Evolutionary conservation across 2,888 invertebrate species (phyloP), one percentile per base, ranked within the genome.

Genomic region (Noctua pronuba): DNA sequence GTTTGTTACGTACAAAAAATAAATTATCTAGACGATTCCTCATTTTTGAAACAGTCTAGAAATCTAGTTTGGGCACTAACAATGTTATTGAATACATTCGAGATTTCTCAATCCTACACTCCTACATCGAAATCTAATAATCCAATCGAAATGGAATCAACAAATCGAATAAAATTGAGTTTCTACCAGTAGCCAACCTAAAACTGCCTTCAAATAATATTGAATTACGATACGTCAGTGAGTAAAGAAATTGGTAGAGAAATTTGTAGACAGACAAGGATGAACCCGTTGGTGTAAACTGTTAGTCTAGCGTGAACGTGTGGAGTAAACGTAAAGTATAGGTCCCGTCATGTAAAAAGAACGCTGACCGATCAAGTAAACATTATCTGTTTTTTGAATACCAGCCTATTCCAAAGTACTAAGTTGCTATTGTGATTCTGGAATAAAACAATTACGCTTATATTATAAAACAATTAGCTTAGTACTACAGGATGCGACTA

Each of bases 101-200:
- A 49, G 41, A 46, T 70, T 74, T 65, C 8, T 31, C 44, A 58
- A 31, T 38, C 31, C 58, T 28, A 44, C 8, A 35, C 16, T 49
- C 24, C 38, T 18, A 67, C 8, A 31, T 11, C 66, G 11, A 62
- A 65, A 70, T 82, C 55, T 3, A 71, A 67, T 77, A 60, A 77
- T 8, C 18, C 38, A 73, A 41, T 62, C 41, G 60, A 70, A 82
- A 82, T 75, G 55, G 73, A 60, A 66, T 82, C 77, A 73, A 24
- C 24, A 71, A 70, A 81, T 70, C 64, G 24, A 75, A 79, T 77
- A 35, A 77, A 82, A 38, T 82, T n/a, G 46, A 77, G 28, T 46
- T 38, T 82, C 60, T n/a, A n/a, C n/a, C 49, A 49, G 28, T 44
- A 80, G 31, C 8, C 21, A n/a, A 67, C 28, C 58, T 64, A 67